These are phyloP conservation scores for Pelagia noctiluca DNA, from an alignment of 30 jellyfish, hydroid and myxozoan genomes.

Conservation along the genomic window DNA sequence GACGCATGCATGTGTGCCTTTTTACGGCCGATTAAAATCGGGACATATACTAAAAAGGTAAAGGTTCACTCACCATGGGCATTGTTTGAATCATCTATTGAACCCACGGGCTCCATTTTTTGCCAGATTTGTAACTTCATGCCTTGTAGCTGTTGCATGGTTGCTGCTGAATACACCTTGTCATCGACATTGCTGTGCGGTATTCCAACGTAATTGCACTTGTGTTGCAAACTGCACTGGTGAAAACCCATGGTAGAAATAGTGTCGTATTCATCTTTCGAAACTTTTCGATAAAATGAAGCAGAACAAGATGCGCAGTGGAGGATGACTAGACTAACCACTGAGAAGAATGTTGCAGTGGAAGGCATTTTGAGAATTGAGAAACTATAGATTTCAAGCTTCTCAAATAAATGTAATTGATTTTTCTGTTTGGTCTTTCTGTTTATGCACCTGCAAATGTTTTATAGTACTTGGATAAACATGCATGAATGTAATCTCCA, in stretches of 20 bases:
- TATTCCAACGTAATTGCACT: background rate
- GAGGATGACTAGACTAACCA: too few species aligned
- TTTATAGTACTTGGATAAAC: too few species aligned
- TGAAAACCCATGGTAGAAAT: background rate
- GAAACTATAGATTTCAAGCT: too few species aligned
- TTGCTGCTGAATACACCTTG: background rate
- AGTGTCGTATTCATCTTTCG: background rate
- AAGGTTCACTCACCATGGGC: background rate
- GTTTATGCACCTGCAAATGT: too few species aligned
- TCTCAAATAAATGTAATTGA: too few species aligned
- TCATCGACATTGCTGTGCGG: background rate
- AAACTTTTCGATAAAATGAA: background rate
- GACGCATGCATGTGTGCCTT: background rate
- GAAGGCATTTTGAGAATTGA: too few species aligned
- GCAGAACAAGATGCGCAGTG: too few species aligned
- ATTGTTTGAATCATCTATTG: too few species aligned
- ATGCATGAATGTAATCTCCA: too few species aligned
- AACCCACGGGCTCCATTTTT: background rate
- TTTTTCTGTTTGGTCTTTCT: too few species aligned
- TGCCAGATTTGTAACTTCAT: background rate
- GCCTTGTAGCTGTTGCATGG: background rate
- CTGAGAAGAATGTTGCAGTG: too few species aligned
- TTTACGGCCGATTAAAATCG: background rate
- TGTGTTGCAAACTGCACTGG: background rate
- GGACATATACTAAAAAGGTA: background rate